Base-by-base conservation (phyloP, 30 jellyfish, hydroid and myxozoan genomes). In the Morbakka virulenta region DNA sequence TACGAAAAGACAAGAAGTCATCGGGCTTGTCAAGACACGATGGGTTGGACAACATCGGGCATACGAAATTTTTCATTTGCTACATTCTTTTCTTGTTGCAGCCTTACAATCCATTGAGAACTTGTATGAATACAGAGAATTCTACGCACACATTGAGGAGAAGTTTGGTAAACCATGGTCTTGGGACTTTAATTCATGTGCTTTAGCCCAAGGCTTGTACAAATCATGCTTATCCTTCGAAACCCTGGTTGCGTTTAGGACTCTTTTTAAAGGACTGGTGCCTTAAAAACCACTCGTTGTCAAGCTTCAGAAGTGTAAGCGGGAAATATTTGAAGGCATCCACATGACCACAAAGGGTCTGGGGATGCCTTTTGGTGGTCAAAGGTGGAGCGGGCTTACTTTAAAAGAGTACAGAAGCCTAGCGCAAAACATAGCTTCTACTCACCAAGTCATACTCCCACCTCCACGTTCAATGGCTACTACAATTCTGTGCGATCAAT, bases 11-110 rank as follows among this genome's bases (percentile, higher is more conserved):
- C 51, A 48, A 0, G 74, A 72, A 50, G 53, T 72, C 25, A 35
- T 50, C 84, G 53, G 74, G 27, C 74, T 50, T 51, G 73, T 74
- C 51, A 72, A 64, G 74, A 72, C 74, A 50, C 74, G 84, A 52
- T 74, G 76, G 76, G 76, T 51, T 25, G 76, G 62, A 52, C 76
- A 76, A 31, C 86, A 52, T 74, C 86, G 65, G 57, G 86, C 86
- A 20, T n/a, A n/a, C n/a, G n/a, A n/a, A n/a, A n/a, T n/a, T n/a
- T n/a, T 52, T 51, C 34, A 61, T 11, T 61, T 61, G 48, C 72
- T 61, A 2, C 6, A 74, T 67, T 68, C 20, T 74, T 76, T 68
- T 64, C 34, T 32, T 72, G 84, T 72, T 23, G 84, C 74, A 72
- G 84, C 53, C 17, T 50, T 72, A 74, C 74, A 72, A 74, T 72